A percentile compares a stretch with the other conserved stretches of the same genome.
phyloP scores from a whole-genome alignment of 2,888 invertebrate species.

The Pollenia angustigena region DNA sequence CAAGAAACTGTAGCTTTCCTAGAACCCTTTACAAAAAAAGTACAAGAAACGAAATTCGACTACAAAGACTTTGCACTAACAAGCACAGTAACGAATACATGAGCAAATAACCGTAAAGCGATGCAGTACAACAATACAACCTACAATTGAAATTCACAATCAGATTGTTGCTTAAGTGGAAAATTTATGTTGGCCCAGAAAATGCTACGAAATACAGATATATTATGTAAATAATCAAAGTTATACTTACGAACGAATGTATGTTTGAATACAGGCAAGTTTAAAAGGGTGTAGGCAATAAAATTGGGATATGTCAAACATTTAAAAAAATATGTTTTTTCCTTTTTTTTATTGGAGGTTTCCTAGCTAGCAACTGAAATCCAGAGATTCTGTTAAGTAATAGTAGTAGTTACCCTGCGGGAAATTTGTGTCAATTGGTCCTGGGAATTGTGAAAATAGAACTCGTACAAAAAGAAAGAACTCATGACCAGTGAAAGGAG shows the following conservation, averaged over 20 bases:
- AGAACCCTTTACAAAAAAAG: conserved; percentile 18
- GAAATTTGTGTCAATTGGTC: no score
- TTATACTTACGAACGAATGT: background rate
- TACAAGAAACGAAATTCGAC: conserved; percentile 38
- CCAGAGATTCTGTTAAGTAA: no score
- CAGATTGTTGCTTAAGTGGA: conserved; percentile 77
- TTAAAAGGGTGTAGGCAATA: background rate
- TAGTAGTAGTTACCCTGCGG: no score
- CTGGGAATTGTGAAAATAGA: no score
- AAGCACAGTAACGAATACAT: background rate
- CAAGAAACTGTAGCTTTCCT: conserved; percentile 57
- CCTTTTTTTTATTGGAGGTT: no score
- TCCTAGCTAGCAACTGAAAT: no score
- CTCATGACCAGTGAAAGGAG: no score
- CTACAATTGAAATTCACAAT: conserved; percentile 70
- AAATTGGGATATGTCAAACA: no score
- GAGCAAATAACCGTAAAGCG: background rate
- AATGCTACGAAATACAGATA: conserved; percentile 15
- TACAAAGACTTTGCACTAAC: conserved; percentile 33
- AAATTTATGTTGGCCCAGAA: conserved; percentile 75
- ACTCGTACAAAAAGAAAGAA: no score
- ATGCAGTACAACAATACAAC: conserved; percentile 36
- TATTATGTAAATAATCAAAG: background rate
- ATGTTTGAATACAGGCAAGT: background rate
- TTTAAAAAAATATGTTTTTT: no score